phyloP scores from a whole-genome alignment of 2,888 invertebrate species.

The Entomobrya multifasciata region DNA sequence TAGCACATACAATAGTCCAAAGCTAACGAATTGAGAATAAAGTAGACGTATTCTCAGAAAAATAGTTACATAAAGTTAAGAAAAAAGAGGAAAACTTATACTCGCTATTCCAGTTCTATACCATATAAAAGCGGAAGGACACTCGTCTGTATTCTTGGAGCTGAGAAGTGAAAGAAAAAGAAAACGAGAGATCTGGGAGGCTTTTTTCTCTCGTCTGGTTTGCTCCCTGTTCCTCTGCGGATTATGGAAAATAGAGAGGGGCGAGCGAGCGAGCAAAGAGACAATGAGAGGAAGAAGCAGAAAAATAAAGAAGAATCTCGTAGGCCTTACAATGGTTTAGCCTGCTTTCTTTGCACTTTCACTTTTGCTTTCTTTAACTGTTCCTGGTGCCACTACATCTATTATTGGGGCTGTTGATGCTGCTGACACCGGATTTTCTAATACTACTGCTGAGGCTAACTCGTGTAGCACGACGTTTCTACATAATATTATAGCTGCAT shows the following conservation, averaged over 20 bases:
- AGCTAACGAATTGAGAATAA: slow-evolving; percentile 27
- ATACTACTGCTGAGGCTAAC: slow-evolving; percentile 7
- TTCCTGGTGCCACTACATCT: slow-evolving; percentile 15
- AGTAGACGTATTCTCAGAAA: slow-evolving; percentile 5
- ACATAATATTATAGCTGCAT: slow-evolving; percentile 58
- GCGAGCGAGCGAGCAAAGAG: too few relatives aligned
- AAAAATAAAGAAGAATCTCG: slow-evolving; percentile 36
- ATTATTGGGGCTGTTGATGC: not conserved
- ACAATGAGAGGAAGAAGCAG: slow-evolving; percentile 6
- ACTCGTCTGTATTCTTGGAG: not conserved
- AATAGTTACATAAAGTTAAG: slow-evolving; percentile 13
- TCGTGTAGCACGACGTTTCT: slow-evolving; percentile 42
- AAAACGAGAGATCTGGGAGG: not conserved
- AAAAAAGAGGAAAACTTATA: not conserved
- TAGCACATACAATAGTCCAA: slow-evolving; percentile 11
- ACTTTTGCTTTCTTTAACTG: slow-evolving; percentile 52
- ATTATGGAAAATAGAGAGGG: slow-evolving; percentile 54
- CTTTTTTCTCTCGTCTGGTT: slow-evolving; percentile 41
- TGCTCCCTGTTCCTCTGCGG: slow-evolving; percentile 53
- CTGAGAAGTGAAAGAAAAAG: slow-evolving; percentile 3
- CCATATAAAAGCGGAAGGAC: not conserved
- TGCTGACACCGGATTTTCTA: slow-evolving; percentile 11
- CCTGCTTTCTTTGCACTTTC: slow-evolving; percentile 69
- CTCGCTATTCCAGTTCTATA: too few relatives aligned
- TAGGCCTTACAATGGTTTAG: slow-evolving; percentile 67